These are phyloP conservation scores for Bothrops jararaca DNA, from an alignment of 2,113 vertebrate species.

Conservation along the genomic window DNA sequence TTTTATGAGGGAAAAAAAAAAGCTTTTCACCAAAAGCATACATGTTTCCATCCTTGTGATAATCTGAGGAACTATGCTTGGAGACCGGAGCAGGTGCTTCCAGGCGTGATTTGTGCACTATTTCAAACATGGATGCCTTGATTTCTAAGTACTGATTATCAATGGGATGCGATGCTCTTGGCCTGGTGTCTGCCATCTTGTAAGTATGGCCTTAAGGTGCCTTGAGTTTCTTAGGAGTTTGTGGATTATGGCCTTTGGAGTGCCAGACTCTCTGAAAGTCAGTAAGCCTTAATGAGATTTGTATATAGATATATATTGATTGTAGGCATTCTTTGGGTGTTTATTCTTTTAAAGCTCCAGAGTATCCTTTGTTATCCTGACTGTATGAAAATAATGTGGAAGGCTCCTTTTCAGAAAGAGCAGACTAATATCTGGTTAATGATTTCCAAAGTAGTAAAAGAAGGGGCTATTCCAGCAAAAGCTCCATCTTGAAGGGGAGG, in stretches of 20 bases:
- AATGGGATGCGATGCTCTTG: neutral
- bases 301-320: neutral
- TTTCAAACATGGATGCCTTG: neutral
- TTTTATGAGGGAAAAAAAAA: neutral
- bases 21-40: neutral
- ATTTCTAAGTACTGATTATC: neutral
- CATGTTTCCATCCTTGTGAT: neutral
- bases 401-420: conserved; percentile 53
- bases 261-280: neutral
- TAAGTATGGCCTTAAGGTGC: neutral
- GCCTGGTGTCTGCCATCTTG: neutral
- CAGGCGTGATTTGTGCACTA: neutral
- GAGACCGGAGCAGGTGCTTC: neutral
- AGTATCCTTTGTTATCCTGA: conserved; percentile 52
- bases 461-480: conserved; percentile 52
- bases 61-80: conserved; percentile 2
- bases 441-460: conserved; percentile 65
- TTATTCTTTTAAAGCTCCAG: conserved; percentile 32
- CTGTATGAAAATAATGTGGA: conserved; percentile 29
- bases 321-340: neutral
- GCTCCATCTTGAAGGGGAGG: conserved; percentile 49
- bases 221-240: neutral
- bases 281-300: neutral
- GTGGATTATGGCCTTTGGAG: neutral
- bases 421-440: conserved; percentile 56